phyloP scores from a whole-genome alignment of 2,797 vertebrate genomes.

The Coendou prehensilis region DNA sequence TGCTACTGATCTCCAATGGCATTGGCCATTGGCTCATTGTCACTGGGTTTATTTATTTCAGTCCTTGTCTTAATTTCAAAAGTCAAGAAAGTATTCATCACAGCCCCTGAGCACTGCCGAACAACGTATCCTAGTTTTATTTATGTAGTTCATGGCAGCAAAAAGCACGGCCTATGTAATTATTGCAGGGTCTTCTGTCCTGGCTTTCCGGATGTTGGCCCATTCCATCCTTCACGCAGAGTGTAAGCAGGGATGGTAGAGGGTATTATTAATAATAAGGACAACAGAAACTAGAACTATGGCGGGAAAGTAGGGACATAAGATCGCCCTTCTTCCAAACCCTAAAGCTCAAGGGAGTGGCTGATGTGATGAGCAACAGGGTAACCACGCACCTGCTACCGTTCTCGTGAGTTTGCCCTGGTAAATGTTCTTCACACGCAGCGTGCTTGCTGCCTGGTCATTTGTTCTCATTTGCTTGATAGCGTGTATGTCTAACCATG shows the following conservation, averaged over 20 bases:
- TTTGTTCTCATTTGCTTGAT: background rate
- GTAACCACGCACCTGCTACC: background rate
- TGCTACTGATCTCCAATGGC: background rate
- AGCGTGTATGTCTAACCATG: background rate
- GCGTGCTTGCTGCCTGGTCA: background rate
- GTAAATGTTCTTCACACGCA: background rate
- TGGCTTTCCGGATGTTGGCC: background rate
- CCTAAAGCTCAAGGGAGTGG: background rate
- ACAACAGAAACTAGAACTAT: background rate
- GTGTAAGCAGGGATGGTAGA: background rate
- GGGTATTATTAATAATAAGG: background rate
- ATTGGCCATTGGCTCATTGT: background rate
- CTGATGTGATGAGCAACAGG: background rate
- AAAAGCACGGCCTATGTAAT: background rate
- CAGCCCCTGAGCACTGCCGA: background rate
- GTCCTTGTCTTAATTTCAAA: constrained; percentile 33
- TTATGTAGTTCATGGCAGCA: background rate
- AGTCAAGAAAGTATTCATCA: background rate
- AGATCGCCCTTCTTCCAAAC: background rate
- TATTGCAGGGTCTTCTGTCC: background rate
- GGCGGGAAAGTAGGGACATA: background rate
- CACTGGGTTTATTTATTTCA: background rate
- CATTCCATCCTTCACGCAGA: background rate
- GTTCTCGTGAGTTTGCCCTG: background rate
- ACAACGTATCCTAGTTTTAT: background rate